phyloP scores from a whole-genome alignment of 2,113 vertebrate species.

The Grantiella picta region DNA sequence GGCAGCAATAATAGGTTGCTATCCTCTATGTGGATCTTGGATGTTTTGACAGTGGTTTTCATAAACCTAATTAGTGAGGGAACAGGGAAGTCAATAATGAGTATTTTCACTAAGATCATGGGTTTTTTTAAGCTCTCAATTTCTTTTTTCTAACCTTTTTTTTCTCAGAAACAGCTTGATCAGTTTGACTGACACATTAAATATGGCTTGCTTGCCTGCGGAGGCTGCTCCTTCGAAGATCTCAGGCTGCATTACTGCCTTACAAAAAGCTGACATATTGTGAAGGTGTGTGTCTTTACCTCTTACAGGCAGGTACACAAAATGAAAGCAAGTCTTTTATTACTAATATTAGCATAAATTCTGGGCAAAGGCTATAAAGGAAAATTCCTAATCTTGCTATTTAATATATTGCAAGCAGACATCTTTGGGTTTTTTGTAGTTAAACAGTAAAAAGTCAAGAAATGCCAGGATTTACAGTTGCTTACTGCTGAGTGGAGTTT shows the following conservation, averaged over 20 bases:
- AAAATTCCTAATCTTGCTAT: background rate
- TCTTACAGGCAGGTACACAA: background rate
- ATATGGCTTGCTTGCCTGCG: background rate
- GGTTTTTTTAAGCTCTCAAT: background rate
- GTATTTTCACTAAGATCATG: background rate
- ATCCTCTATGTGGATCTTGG: background rate
- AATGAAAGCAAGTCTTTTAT: background rate
- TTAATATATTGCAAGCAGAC: background rate
- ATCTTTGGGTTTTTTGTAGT: background rate
- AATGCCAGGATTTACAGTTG: background rate
- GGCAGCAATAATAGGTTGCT: background rate
- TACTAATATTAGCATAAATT: background rate
- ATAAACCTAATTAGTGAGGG: background rate
- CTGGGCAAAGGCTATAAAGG: background rate
- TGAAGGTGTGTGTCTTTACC: background rate
- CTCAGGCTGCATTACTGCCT: background rate
- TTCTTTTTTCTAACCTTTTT: background rate
- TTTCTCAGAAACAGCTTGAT: background rate
- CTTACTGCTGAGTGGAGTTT: background rate
- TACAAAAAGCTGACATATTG: background rate
- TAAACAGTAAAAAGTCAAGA: background rate
- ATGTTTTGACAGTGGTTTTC: background rate
- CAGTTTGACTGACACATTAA: background rate
- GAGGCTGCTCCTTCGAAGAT: background rate
- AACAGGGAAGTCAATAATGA: background rate